Evolutionary conservation across 2,888 invertebrate genomes (phyloP).

Genomic region (Hipparchia semele): DNA sequence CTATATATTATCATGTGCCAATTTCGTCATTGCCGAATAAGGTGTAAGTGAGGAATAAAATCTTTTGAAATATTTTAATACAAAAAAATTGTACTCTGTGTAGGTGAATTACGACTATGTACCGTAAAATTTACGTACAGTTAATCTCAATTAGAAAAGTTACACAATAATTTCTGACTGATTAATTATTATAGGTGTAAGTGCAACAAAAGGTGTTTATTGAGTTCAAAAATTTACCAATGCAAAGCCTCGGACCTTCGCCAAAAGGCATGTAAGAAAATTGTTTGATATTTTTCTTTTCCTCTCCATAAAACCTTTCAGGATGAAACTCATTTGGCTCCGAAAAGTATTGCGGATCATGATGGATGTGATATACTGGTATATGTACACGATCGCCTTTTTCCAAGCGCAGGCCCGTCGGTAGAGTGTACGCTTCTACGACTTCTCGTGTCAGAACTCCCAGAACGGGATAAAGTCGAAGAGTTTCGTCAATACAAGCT

Average conservation of each 20-base stretch:
- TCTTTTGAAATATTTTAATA: too few species aligned
- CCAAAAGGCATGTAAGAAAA: conserved; percentile 59
- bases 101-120: too few species aligned
- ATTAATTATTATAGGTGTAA: too few species aligned
- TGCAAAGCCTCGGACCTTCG: conserved; percentile 57
- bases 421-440: conserved; percentile 55
- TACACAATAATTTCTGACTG: too few species aligned
- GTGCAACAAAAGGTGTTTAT: too few species aligned
- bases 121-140: too few species aligned
- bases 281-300: conserved; percentile 48
- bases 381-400: conserved; percentile 54
- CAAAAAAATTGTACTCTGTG: too few species aligned
- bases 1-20: too few species aligned
- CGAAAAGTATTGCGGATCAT: conserved; percentile 52
- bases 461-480: conserved; percentile 56
- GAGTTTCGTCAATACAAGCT: conserved; percentile 55
- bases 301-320: conserved; percentile 54
- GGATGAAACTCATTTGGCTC: conserved; percentile 55
- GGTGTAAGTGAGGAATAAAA: too few species aligned
- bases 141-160: too few species aligned
- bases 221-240: conserved; percentile 50
- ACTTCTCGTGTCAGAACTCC: conserved; percentile 51
- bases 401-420: conserved; percentile 53
- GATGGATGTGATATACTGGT: conserved; percentile 55
- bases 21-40: too few species aligned